Evolutionary conservation across 2,888 invertebrate species (phyloP).

Genomic region (Drosophila subquinaria): DNA sequence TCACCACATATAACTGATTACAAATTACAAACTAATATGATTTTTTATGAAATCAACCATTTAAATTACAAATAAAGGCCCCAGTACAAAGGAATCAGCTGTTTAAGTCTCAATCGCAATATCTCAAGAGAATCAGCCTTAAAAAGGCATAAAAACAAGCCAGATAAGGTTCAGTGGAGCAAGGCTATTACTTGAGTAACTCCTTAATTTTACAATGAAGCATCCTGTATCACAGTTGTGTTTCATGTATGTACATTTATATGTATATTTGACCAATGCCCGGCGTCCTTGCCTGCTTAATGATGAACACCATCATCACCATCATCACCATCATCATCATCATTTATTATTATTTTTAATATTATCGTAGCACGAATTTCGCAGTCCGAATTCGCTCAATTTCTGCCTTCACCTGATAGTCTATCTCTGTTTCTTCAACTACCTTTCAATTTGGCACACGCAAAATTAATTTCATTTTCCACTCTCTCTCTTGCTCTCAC

Average conservation of each 20-base stretch:
- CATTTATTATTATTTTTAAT: neutral
- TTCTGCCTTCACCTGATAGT: slow-evolving; percentile 31
- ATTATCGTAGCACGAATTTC: neutral
- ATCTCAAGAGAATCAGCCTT: too few species aligned
- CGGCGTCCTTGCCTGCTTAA: slow-evolving; percentile 63
- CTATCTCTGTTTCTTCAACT: slow-evolving; percentile 19
- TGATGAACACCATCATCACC: slow-evolving; percentile 18
- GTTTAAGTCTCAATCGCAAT: too few species aligned
- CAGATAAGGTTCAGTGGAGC: too few species aligned
- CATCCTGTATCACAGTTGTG: slow-evolving; percentile 52
- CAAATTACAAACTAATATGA: too few species aligned
- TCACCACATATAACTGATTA: too few species aligned
- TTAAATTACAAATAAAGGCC: too few species aligned
- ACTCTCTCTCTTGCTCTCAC: slow-evolving; percentile 3
- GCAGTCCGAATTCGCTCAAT: slow-evolving; percentile 23
- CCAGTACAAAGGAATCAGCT: too few species aligned
- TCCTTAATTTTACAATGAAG: neutral
- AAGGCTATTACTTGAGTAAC: too few species aligned
- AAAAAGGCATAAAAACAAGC: too few species aligned
- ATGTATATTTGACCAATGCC: slow-evolving; percentile 26
- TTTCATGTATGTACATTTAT: neutral
- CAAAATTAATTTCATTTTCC: slow-evolving; percentile 63
- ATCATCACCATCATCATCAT: slow-evolving; percentile 4
- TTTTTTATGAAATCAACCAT: too few species aligned
- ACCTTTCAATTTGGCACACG: slow-evolving; percentile 29